Base-by-base conservation (phyloP, 1,140 invertebrate genomes). In the Mamestra configurata region DNA sequence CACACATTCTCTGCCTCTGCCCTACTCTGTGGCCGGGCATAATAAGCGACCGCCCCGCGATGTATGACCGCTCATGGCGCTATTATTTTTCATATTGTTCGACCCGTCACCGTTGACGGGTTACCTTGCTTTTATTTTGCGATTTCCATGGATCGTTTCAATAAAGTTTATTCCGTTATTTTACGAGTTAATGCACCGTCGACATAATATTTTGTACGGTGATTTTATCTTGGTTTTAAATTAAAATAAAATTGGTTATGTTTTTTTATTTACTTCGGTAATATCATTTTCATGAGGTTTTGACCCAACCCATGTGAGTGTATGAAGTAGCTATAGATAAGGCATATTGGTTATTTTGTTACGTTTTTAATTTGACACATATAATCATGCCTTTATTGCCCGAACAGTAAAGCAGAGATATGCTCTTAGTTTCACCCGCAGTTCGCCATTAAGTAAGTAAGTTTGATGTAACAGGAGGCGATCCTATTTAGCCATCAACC, bases 81-180 rank as follows among this genome's bases (percentile, higher is more conserved):
- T 80, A 82, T 75, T 80, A 80, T 80, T 81, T 83, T 83, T 77
- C 78, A 80, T 80, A 82, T 79, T 83, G 75, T 80, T 70, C 82
- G 71, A 0, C 27, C n/a, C 59, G 22, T 43, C 78, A 59, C 68
- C 55, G 55, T 22, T 61, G 51, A 46, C 64, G 35, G 20, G 37
- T 40, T 20, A 31, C 24, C 55, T 13, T 18, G 64, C 20, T 27
- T 24, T 68, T 72, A n/a, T 46, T 35, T 53, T 37, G 20, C 22
- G 31, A 57, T 37, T 73, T 55, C 18, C 31, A 73, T 55, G 66
- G 7, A 66, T 40, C 35, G 61, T 66, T 66, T 37, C 61, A 40
- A 70, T 49, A 35, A 31, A 27, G 15, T 70, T 49, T 70, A 61
- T 61, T 35, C 31, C 15, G 31, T 61, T 37, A 61, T 61, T 27